These are phyloP conservation scores for Scylla paramamosain DNA, from an alignment of 1,140 invertebrate genomes.

Conservation along the genomic window DNA sequence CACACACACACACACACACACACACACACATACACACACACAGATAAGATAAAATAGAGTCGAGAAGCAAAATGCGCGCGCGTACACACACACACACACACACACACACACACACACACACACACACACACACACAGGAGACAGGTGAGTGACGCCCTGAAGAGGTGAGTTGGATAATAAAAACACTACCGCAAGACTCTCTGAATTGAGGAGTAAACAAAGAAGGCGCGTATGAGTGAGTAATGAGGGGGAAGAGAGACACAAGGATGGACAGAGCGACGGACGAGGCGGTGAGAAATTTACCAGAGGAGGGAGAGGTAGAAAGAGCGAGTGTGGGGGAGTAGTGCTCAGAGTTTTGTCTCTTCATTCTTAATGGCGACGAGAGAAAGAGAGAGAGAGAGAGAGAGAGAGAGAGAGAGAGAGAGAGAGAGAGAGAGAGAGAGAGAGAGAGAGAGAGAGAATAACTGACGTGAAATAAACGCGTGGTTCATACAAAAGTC, in stretches of 20 bases:
- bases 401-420: no score
- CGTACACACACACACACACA: no score
- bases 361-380: neutral
- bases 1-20: no score
- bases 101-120: neutral
- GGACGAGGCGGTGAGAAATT: neutral
- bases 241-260: constrained; percentile 1
- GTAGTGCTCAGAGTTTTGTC: neutral
- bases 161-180: neutral
- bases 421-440: no score
- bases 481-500: no score
- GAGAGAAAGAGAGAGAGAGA: no score
- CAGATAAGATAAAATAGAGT: no score
- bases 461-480: no score
- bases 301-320: neutral
- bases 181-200: neutral
- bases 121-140: neutral
- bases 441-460: no score
- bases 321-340: neutral
- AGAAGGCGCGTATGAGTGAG: neutral
- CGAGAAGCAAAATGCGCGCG: neutral
- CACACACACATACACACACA: no score
- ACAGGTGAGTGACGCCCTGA: neutral
- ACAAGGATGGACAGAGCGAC: neutral
- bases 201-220: constrained; percentile 14